phyloP scores from a whole-genome alignment of 1,140 invertebrate species.

The Habropoda laboriosa region DNA sequence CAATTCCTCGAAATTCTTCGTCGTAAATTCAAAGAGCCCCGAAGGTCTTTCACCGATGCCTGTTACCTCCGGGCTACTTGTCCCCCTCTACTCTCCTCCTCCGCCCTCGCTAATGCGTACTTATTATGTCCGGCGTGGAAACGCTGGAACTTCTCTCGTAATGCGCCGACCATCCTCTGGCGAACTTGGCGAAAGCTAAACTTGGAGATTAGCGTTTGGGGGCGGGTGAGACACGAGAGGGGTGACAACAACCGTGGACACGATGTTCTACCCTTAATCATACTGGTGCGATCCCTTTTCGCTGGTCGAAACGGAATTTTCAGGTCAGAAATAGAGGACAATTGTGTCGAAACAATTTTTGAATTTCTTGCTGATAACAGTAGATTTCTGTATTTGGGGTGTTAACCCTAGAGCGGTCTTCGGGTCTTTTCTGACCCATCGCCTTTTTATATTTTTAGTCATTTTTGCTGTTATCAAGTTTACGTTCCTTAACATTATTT shows the following conservation, averaged over 20 bases:
- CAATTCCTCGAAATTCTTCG: background rate
- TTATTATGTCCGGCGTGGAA: conserved; percentile 32
- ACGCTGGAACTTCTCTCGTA: conserved; percentile 52
- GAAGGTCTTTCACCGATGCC: background rate
- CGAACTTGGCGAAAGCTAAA: conserved; percentile 33
- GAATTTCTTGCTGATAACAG: too few relatives aligned
- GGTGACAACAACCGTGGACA: background rate
- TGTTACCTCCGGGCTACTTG: background rate
- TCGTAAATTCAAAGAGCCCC: conserved; percentile 4
- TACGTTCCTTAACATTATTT: too few relatives aligned
- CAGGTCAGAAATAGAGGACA: too few relatives aligned
- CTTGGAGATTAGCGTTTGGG: conserved; percentile 58
- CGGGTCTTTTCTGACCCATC: too few relatives aligned
- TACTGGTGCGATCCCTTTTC: too few relatives aligned
- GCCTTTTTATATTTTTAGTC: too few relatives aligned
- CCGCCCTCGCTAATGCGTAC: conserved; percentile 12
- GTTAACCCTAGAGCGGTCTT: too few relatives aligned
- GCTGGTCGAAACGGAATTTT: background rate
- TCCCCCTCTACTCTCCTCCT: background rate
- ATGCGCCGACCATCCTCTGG: conserved; percentile 6
- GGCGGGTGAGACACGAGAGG: background rate
- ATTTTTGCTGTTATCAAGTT: too few relatives aligned
- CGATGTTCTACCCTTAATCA: conserved; percentile 2
- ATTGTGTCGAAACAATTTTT: background rate
- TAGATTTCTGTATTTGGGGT: too few relatives aligned